These are phyloP conservation scores for Ricordea florida DNA, from an alignment of 92 coral and sea anemone species.

Conservation along the genomic window DNA sequence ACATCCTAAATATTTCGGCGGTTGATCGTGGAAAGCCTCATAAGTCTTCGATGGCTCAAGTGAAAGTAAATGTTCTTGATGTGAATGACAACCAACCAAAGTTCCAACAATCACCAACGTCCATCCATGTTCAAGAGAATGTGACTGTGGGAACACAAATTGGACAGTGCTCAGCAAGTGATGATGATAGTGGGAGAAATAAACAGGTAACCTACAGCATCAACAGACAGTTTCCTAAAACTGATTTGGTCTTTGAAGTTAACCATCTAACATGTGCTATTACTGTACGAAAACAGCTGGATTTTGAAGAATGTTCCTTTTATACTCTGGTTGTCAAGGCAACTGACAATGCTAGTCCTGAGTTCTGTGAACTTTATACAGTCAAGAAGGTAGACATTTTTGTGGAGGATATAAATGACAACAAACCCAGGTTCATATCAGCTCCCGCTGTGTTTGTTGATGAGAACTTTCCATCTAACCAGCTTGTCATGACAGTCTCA, in stretches of 20 bases:
- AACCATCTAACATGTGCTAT: slow-evolving; percentile 64
- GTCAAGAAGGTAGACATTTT: slow-evolving; percentile 62
- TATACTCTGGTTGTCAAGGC: slow-evolving; percentile 80
- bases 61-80: slow-evolving; percentile 78
- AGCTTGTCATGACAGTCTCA: slow-evolving; percentile 53
- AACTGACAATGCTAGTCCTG: slow-evolving; percentile 75
- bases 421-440: slow-evolving; percentile 79
- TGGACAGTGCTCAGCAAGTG: slow-evolving; percentile 84
- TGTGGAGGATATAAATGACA: slow-evolving; percentile 85
- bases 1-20: slow-evolving; percentile 76
- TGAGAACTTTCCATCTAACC: slow-evolving; percentile 28
- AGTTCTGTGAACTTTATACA: slow-evolving; percentile 54
- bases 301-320: slow-evolving; percentile 61
- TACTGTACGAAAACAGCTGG: slow-evolving; percentile 47
- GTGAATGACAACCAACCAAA: slow-evolving; percentile 84
- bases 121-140: slow-evolving; percentile 68
- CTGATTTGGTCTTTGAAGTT: slow-evolving; percentile 55
- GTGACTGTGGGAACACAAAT: slow-evolving; percentile 54
- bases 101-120: slow-evolving; percentile 44
- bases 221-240: slow-evolving; percentile 50
- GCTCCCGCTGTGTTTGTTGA: slow-evolving; percentile 73
- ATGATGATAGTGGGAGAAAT: slow-evolving; percentile 80
- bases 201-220: slow-evolving; percentile 72
- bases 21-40: slow-evolving; percentile 80
- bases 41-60: slow-evolving; percentile 47